These are phyloP conservation scores for Caenorhabditis auriculariae DNA, from an alignment of 2,888 invertebrate species.

Conservation along the genomic window DNA sequence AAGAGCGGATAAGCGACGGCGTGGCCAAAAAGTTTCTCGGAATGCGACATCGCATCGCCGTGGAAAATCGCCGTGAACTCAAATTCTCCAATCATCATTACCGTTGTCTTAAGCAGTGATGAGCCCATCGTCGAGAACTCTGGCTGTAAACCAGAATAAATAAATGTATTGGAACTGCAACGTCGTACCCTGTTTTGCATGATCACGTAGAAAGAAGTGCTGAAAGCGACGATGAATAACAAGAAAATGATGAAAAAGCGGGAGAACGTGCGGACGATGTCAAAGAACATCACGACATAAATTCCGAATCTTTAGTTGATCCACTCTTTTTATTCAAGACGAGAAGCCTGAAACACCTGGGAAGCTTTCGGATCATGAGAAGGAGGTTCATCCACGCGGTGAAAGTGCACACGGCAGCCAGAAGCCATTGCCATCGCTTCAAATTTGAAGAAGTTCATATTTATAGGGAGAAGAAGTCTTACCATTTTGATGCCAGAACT, in stretches of 20 bases:
- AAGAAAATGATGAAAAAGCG: conserved; percentile 65
- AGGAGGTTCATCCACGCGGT: conserved; percentile 66
- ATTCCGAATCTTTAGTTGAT: conserved; percentile 59
- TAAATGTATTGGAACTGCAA: too few species aligned
- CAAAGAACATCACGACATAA: conserved; percentile 66
- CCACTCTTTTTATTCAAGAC: neutral
- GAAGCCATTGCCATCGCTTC: conserved; percentile 68
- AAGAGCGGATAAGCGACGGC: conserved; percentile 65
- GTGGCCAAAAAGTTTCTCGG: conserved; percentile 30
- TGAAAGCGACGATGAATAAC: conserved; percentile 58
- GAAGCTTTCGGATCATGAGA: conserved; percentile 64
- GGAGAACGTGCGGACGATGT: conserved; percentile 64
- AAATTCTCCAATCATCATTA: conserved; percentile 66
- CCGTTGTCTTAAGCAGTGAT: conserved; percentile 63
- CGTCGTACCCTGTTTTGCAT: conserved; percentile 56
- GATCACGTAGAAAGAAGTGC: conserved; percentile 52
- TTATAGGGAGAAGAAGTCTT: conserved; percentile 1
- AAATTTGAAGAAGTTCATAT: conserved; percentile 3
- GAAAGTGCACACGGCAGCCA: conserved; percentile 67
- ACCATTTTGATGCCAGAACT: conserved; percentile 65
- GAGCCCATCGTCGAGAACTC: conserved; percentile 57
- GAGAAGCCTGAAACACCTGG: conserved; percentile 30
- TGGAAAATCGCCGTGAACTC: conserved; percentile 63
- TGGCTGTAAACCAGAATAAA: conserved; percentile 31
- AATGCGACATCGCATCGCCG: conserved; percentile 34